phyloP scores from a whole-genome alignment of 2,797 vertebrate species.

The Hirundo rustica region DNA sequence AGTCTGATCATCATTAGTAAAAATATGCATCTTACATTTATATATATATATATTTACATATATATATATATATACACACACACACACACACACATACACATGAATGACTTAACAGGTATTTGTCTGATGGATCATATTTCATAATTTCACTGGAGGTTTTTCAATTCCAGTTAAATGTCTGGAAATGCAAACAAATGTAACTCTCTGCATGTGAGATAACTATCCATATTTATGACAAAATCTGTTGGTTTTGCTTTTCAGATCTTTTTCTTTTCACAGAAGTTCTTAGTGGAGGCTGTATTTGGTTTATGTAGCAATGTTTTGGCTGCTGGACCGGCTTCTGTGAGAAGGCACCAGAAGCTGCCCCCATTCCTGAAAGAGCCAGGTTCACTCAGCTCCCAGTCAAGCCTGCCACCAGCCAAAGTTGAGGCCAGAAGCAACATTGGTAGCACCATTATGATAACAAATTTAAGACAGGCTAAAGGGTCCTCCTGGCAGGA shows the following conservation, averaged over 20 bases:
- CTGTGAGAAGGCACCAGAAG: background rate
- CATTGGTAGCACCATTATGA: accelerated
- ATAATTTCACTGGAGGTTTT: background rate
- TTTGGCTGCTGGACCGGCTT: background rate
- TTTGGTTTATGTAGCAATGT: background rate
- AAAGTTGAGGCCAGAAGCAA: background rate
- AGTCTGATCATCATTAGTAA: background rate
- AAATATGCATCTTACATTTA: background rate
- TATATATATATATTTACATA: no score
- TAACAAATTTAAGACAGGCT: background rate
- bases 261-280: background rate
- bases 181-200: background rate
- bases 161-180: background rate
- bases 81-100: no score
- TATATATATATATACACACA: no score
- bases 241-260: background rate
- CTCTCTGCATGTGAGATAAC: background rate
- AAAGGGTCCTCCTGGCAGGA: background rate
- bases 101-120: background rate
- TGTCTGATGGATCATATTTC: background rate
- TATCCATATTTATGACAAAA: background rate
- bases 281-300: background rate
- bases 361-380: background rate
- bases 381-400: background rate
- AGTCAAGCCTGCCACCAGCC: background rate